Evolutionary conservation across 2,888 invertebrate species (phyloP).

Genomic region (Polydrusus tereticollis): DNA sequence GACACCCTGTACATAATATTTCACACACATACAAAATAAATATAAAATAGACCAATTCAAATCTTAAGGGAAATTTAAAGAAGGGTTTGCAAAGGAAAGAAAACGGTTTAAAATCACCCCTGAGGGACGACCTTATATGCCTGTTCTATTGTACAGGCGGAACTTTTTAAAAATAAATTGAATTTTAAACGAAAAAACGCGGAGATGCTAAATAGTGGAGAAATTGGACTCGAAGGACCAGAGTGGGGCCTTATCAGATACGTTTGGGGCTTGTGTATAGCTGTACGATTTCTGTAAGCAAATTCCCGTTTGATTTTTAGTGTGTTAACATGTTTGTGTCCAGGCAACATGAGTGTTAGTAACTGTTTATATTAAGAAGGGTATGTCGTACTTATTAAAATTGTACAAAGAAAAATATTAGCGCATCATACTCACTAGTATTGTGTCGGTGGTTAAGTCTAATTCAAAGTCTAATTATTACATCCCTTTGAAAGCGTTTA

Average conservation of each 20-base stretch:
- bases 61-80: constrained; percentile 5
- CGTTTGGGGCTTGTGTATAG: neutral
- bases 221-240: neutral
- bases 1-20: too few relatives aligned
- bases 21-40: neutral
- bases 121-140: neutral
- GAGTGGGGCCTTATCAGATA: neutral
- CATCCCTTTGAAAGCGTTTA: too few relatives aligned
- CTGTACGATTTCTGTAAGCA: neutral
- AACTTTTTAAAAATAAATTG: constrained; percentile 16
- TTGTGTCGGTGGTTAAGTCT: too few relatives aligned
- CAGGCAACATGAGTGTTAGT: too few relatives aligned
- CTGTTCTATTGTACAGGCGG: neutral
- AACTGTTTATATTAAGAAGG: too few relatives aligned
- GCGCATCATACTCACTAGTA: too few relatives aligned
- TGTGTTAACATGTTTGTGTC: too few relatives aligned
- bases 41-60: constrained; percentile 4
- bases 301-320: too few relatives aligned
- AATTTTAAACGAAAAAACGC: constrained; percentile 14
- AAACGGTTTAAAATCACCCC: constrained; percentile 8
- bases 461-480: too few relatives aligned
- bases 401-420: too few relatives aligned
- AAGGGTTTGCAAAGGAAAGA: constrained; percentile 3
- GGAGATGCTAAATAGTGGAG: constrained; percentile 7
- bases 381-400: too few relatives aligned